Evolutionary conservation across 2,113 vertebrate species (phyloP).

Genomic region (Osmerus eperlanus): DNA sequence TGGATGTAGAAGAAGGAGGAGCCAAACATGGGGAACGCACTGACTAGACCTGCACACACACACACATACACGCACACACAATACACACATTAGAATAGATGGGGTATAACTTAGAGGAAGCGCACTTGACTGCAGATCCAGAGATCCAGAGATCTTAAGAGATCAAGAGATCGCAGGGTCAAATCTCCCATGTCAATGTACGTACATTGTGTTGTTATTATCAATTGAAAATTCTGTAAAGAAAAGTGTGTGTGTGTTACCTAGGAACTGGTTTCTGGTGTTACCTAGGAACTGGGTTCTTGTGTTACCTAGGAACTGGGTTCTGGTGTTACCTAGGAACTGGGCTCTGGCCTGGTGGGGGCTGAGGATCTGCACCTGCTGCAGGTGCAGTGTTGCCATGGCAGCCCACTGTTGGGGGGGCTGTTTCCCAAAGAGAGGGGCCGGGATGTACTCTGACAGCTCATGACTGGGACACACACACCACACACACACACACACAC

Average conservation of each 20-base stretch:
- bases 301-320: not conserved
- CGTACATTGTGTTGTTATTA: not conserved
- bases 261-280: not conserved
- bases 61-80: not conserved
- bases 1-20: conserved; percentile 88
- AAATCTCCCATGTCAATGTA: no score
- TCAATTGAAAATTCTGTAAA: no score
- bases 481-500: not conserved
- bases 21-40: conserved; percentile 80
- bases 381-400: conserved; percentile 84
- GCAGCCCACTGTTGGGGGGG: conserved; percentile 83
- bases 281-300: not conserved
- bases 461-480: conserved; percentile 75
- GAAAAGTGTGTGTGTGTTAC: not conserved
- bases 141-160: no score
- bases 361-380: conserved; percentile 83
- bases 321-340: conserved; percentile 77
- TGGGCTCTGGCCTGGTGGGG: conserved; percentile 88
- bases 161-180: no score
- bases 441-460: conserved; percentile 85
- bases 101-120: not conserved
- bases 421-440: conserved; percentile 80
- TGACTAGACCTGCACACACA: conserved; percentile 77
- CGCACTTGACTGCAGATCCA: no score
- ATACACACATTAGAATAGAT: not conserved